Evolutionary conservation across 2,113 vertebrate species (phyloP).

Genomic region (Neolamprologus caudopunctatus): DNA sequence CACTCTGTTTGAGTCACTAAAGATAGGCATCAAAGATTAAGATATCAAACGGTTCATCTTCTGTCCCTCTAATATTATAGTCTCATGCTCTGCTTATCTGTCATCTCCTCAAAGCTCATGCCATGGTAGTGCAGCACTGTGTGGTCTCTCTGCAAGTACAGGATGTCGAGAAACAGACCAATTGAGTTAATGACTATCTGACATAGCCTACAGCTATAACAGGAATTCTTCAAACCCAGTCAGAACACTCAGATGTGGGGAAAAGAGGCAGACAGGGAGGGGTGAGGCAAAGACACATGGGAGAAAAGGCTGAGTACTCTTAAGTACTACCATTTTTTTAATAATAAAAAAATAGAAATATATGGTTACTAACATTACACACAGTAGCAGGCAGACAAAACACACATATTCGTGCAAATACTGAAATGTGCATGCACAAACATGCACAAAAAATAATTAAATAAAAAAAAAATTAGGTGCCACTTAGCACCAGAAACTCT

Average conservation of each 20-base stretch:
- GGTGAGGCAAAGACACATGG: not conserved
- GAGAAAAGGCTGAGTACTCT: not conserved
- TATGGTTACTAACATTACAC: not conserved
- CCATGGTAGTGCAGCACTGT: slow-evolving; percentile 39
- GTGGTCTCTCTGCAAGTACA: slow-evolving; percentile 47
- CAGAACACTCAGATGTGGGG: slow-evolving; percentile 47
- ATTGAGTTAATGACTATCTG: slow-evolving; percentile 48
- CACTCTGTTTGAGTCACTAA: not conserved
- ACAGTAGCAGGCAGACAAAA: slow-evolving; percentile 3
- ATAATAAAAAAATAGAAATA: not conserved
- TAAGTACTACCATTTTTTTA: not conserved
- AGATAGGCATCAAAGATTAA: slow-evolving; percentile 24
- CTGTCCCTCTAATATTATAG: slow-evolving; percentile 35
- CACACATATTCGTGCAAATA: not conserved
- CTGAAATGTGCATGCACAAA: not conserved
- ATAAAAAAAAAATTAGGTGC: not conserved
- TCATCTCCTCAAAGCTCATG: slow-evolving; percentile 36
- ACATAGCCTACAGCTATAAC: slow-evolving; percentile 28
- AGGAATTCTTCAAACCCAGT: slow-evolving; percentile 34
- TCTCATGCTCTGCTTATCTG: slow-evolving; percentile 23
- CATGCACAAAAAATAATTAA: not conserved
- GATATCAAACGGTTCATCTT: slow-evolving; percentile 15
- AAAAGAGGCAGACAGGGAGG: not conserved
- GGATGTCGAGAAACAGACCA: slow-evolving; percentile 27
- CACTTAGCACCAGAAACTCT: slow-evolving; percentile 31